Base-by-base conservation (phyloP, 1,140 invertebrate species). In the Heliconius congener region DNA sequence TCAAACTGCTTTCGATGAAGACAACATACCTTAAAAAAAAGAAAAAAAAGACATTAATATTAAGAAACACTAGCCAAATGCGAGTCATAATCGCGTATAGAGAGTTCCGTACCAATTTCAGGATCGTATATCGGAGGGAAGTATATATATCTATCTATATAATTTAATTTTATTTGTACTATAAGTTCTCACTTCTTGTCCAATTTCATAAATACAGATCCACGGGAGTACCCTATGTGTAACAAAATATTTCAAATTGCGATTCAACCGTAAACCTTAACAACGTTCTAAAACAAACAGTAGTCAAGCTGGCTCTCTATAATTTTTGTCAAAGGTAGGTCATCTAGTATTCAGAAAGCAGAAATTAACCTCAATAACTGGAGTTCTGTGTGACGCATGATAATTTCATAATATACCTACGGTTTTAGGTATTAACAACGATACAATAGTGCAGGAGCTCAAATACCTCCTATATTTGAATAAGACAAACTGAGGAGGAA, bases 331-430 rank as follows among this genome's bases (percentile, higher is more conserved):
- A 80, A 80, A 80, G 71, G 52, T 78, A 66, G 77, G 74, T 77
- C 75, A 39, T 77, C 74, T 73, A 75, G 78, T 71, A 80, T 80
- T 76, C 75, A 77, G 74, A 73, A 71, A 80, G 71, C 74, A 76
- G 74, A 74, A 77, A 73, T 79, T 75, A 79, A 79, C 78, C 78
- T 79, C n/a, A 73, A 73, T 73, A 79, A 71, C 78, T 71, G 71
- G 46, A 71, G 30, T 39, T 30, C 73, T 55, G 46, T 71, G 73
- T 34, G 34, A 71, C 66, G 39, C 42, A 75, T 79, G 42, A 75
- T 75, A 70, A 79, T 79, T 75, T 74, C 11, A 74, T n/a, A 74
- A 73, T 66, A 66, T 66, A 8, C 57, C 1, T 46, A 46, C 23
- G 60, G 23, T 27, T 66, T 66, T 66, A 30, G 27, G 60, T 66